phyloP scores from a whole-genome alignment of 2,888 invertebrate genomes.

The Drosophila nigritarsus region DNA sequence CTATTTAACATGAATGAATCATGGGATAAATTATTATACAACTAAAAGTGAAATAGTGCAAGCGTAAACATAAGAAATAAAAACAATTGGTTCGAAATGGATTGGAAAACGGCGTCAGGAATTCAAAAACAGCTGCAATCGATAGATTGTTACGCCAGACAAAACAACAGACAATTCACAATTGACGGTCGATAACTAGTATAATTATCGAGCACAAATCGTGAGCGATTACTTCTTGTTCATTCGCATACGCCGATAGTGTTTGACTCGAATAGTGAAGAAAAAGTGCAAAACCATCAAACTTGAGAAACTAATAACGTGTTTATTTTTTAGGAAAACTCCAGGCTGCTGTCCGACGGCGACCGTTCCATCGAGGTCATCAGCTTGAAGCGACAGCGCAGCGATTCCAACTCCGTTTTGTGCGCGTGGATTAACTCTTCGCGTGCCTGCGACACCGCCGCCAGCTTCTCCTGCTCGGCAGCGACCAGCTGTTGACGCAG shows the following conservation, averaged over 20 bases:
- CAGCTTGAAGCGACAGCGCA: conserved; percentile 90
- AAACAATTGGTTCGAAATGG: neutral
- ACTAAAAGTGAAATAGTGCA: neutral
- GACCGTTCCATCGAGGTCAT: conserved; percentile 92
- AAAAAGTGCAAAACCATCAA: conserved; percentile 38
- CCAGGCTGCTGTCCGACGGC: conserved; percentile 91
- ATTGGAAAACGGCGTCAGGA: neutral
- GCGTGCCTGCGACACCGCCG: conserved; percentile 88
- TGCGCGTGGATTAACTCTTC: conserved; percentile 90
- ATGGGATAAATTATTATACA: neutral
- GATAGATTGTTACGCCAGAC: neutral
- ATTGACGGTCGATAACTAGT: neutral
- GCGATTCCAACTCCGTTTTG: conserved; percentile 91
- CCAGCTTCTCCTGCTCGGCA: conserved; percentile 84
- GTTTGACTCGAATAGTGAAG: conserved; percentile 22
- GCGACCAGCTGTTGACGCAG: conserved; percentile 77
- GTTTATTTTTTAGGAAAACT: conserved; percentile 80
- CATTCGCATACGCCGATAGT: conserved; percentile 5
- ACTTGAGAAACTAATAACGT: conserved; percentile 36
- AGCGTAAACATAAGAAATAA: neutral
- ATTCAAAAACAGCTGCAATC: neutral
- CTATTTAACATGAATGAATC: neutral
- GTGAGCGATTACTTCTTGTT: conserved; percentile 18
- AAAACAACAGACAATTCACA: neutral
- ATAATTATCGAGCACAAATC: conserved; percentile 11